Conservation (phyloP, 2,797 vertebrate species). For the Amphiprion clarkii region DNA sequence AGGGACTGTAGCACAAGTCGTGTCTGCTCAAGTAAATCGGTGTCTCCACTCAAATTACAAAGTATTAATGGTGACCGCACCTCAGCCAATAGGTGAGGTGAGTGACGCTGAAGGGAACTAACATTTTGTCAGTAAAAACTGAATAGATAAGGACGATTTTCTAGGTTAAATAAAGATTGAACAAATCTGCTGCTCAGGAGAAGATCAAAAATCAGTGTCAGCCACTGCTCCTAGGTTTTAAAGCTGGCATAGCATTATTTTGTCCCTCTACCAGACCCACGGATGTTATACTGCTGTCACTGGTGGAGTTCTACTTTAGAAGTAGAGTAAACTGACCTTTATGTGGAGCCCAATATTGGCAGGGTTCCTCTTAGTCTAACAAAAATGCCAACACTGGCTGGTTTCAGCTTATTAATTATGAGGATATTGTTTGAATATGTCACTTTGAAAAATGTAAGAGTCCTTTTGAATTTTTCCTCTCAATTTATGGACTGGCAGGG, state of each 20-base stretch:
- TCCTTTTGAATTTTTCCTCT: too few relatives aligned
- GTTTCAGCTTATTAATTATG: too few relatives aligned
- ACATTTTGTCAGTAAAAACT: background rate
- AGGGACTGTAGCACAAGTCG: slow-evolving; percentile 34
- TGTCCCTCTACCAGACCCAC: background rate
- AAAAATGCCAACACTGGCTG: too few relatives aligned
- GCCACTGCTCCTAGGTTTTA: background rate
- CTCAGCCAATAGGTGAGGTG: background rate
- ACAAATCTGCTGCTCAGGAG: background rate
- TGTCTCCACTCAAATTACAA: slow-evolving; percentile 45
- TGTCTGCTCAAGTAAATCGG: slow-evolving; percentile 47
- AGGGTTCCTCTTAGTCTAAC: too few relatives aligned
- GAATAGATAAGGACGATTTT: background rate
- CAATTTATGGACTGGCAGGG: too few relatives aligned
- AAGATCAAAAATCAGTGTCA: background rate
- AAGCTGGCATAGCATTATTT: background rate
- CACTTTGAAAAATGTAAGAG: too few relatives aligned
- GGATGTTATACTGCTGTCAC: background rate
- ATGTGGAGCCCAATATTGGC: too few relatives aligned
- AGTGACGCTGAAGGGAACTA: background rate
- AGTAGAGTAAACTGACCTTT: background rate
- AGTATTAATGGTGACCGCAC: slow-evolving; percentile 14
- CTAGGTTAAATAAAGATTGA: background rate
- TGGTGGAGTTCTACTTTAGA: too few relatives aligned
- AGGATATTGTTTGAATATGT: too few relatives aligned